These are phyloP conservation scores for Apistogramma diplotaenia DNA, from an alignment of 2,113 vertebrate species.

Conservation along the genomic window DNA sequence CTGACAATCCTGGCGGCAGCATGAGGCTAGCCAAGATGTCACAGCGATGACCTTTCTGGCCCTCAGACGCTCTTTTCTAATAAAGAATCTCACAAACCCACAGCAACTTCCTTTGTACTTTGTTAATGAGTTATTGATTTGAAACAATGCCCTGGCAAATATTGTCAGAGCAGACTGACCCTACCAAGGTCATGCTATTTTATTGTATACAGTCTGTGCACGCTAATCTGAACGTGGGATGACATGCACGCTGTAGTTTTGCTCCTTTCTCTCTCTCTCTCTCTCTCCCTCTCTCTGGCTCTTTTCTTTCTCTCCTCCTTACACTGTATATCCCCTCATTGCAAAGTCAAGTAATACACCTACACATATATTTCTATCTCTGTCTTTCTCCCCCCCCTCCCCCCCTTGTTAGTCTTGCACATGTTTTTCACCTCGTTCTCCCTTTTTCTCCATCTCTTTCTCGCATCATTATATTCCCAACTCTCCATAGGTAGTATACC, in stretches of 20 bases:
- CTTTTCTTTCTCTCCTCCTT: not conserved
- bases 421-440: constrained; percentile 67
- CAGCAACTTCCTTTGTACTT: constrained; percentile 97
- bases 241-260: constrained; percentile 48
- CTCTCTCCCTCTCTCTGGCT: constrained; percentile 49
- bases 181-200: constrained; percentile 83
- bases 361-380: constrained; percentile 35
- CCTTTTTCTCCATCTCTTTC: constrained; percentile 56
- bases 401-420: constrained; percentile 59
- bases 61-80: constrained; percentile 80
- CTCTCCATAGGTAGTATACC: constrained; percentile 72
- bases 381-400: not conserved
- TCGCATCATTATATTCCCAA: constrained; percentile 73
- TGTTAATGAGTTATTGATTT: constrained; percentile 99
- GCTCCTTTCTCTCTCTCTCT: constrained; percentile 44
- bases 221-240: constrained; percentile 64
- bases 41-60: constrained; percentile 95
- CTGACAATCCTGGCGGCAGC: constrained; percentile 89
- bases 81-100: constrained; percentile 87
- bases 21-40: constrained; percentile 88
- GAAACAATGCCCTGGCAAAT: constrained; percentile 98
- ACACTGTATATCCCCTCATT: constrained; percentile 44
- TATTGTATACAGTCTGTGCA: constrained; percentile 73
- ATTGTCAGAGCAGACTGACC: constrained; percentile 86
- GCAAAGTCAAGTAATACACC: constrained; percentile 44